Evolutionary conservation across 2,888 invertebrate species (phyloP).

Genomic region (Aethes cnicana): DNA sequence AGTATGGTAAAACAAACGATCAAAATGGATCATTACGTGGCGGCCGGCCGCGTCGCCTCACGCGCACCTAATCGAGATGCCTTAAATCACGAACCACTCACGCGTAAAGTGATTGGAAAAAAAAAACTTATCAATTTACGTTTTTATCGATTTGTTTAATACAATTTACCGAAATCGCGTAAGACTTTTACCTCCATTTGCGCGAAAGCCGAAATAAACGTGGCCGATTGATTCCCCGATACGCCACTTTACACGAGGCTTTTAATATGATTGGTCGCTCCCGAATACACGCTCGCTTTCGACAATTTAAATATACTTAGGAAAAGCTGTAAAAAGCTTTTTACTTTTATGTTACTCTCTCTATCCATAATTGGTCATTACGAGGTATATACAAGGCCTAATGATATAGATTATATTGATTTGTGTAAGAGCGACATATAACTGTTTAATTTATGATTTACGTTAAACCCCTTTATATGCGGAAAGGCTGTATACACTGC

Average conservation of each 20-base stretch:
- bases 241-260: conserved; percentile 39
- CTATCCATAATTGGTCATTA: conserved; percentile 25
- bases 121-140: conserved; percentile 52
- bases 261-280: conserved; percentile 44
- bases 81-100: conserved; percentile 72
- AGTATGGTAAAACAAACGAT: conserved; percentile 44
- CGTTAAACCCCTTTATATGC: too few species aligned
- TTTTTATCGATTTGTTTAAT: conserved; percentile 64
- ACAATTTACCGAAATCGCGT: conserved; percentile 63
- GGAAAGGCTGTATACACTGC: too few species aligned
- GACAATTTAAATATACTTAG: conserved; percentile 37
- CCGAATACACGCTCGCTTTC: conserved; percentile 37
- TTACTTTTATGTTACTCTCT: conserved; percentile 29
- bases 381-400: conserved; percentile 9
- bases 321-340: conserved; percentile 26
- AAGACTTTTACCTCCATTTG: conserved; percentile 66
- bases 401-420: conserved; percentile 9
- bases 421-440: too few species aligned
- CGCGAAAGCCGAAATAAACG: conserved; percentile 50
- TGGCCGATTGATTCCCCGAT: conserved; percentile 37
- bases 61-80: conserved; percentile 47
- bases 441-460: too few species aligned
- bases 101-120: conserved; percentile 67
- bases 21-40: conserved; percentile 44
- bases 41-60: conserved; percentile 42